phyloP scores from a whole-genome alignment of 2,113 vertebrate genomes.

The Microtus ochrogaster region DNA sequence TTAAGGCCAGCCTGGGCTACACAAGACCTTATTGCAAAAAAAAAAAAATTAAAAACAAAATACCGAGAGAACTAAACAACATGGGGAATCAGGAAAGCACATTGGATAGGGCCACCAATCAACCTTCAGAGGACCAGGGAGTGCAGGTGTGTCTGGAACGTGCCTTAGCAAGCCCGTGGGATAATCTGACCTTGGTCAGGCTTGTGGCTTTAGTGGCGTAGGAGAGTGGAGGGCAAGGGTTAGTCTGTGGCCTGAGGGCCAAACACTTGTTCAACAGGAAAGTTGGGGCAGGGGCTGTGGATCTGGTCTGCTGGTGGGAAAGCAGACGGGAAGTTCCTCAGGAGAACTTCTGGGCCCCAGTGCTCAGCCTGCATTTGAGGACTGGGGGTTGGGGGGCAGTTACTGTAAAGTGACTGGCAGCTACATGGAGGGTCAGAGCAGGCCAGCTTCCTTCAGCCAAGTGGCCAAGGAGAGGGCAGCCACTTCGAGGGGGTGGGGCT shows the following conservation, averaged over 20 bases:
- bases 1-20: background rate
- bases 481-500: slow-evolving; percentile 60
- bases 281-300: background rate
- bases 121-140: background rate
- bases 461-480: slow-evolving; percentile 42
- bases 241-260: background rate
- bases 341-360: background rate
- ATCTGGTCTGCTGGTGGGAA: background rate
- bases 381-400: background rate
- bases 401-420: slow-evolving; percentile 16
- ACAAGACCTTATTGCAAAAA: background rate
- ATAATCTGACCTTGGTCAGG: background rate
- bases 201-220: fast-evolving
- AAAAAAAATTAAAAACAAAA: background rate
- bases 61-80: background rate
- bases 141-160: background rate
- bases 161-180: slow-evolving; percentile 20
- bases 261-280: slow-evolving; percentile 48
- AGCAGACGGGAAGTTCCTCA: background rate
- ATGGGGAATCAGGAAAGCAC: too few species aligned
- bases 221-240: background rate
- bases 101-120: background rate
- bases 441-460: slow-evolving; percentile 59
- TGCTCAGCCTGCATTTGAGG: background rate
- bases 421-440: slow-evolving; percentile 9